Evolutionary conservation across 35 echinoderm and acorn worm species (phyloP), one percentile per base, ranked within the genome.

Genomic region (Lytechinus pictus): DNA sequence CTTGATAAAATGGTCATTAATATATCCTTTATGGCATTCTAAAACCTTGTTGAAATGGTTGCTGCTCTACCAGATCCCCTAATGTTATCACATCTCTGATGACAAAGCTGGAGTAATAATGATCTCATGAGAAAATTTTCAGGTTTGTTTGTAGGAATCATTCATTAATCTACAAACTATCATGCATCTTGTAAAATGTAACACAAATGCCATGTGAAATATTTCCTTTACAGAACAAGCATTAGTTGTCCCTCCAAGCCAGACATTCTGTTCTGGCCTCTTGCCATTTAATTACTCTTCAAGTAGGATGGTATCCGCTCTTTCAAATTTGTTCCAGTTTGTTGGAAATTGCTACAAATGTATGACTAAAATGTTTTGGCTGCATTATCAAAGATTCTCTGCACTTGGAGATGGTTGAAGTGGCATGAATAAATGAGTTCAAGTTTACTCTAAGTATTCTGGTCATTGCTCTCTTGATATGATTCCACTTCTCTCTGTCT

Each of bases 241-340:
- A 79, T 79, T 79, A 24, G 19, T 79, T 79, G 66, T 79, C 66
- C 66, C 19, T 79, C 66, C 66, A 16, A 79, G 66, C 66, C 66
- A 79, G 66, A 79, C 66, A 16, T 0, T 79, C 19, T 19, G 19
- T n/a, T 52, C 88, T 90, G 88, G 88, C 88, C 28, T 6, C 7
- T 90, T 90, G 52, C 29, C 88, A 90, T 90, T 54, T 12, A 44
- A 52, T 90, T 54, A 90, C 33, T 90, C 52, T 90, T 52, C 27
- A 90, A 90, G 88, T 90, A 33, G 88, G 88, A 90, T 90, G 52
- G 52, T 54, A 52, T 90, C 88, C 88, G 88, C 88, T 52, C 16
- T 54, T 52, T 52, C 28, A 52, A 90, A 90, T 90, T 90, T 90
- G 88, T 90, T 90, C 52, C 88, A 90, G 66, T 90, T 90, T 90